phyloP scores from a whole-genome alignment of 2,888 invertebrate genomes.

The Ophraella communa region DNA sequence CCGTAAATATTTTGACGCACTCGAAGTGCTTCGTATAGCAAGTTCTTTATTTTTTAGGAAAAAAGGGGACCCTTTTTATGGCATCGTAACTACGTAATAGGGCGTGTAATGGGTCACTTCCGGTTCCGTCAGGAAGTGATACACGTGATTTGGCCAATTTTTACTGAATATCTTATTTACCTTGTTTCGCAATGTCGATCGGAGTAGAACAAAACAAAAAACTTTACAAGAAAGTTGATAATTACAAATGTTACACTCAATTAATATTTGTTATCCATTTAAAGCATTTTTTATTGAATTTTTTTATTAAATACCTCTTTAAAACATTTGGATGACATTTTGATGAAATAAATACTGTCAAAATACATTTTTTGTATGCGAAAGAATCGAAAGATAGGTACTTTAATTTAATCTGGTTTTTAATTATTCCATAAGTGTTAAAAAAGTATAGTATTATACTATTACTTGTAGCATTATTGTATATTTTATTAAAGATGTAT shows the following conservation, averaged over 20 bases:
- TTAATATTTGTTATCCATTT: no score
- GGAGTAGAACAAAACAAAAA: background rate
- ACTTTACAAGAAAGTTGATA: background rate
- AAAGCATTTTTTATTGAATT: no score
- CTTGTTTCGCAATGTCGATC: slow-evolving; percentile 10
- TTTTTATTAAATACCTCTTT: no score
- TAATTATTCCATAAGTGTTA: no score
- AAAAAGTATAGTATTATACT: no score
- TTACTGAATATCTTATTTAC: slow-evolving; percentile 44
- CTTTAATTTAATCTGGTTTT: no score
- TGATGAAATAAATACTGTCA: no score
- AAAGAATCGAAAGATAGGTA: no score
- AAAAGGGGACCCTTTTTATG: slow-evolving; percentile 52
- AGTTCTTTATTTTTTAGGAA: slow-evolving; percentile 1
- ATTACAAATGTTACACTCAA: background rate
- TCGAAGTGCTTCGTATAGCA: background rate
- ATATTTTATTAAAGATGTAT: no score
- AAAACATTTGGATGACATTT: no score
- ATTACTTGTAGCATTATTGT: no score
- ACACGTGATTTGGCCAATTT: slow-evolving; percentile 56
- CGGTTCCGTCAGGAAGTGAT: slow-evolving; percentile 53
- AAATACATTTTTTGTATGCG: no score
- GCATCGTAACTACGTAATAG: slow-evolving; percentile 54
- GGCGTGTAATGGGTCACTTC: slow-evolving; percentile 57
- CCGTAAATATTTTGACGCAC: background rate